A percentile compares a stretch with the other conserved stretches of the same genome.
Evolutionary conservation across 2,797 vertebrate genomes (phyloP).

Genomic region (Sebastes kiyomatsui): DNA sequence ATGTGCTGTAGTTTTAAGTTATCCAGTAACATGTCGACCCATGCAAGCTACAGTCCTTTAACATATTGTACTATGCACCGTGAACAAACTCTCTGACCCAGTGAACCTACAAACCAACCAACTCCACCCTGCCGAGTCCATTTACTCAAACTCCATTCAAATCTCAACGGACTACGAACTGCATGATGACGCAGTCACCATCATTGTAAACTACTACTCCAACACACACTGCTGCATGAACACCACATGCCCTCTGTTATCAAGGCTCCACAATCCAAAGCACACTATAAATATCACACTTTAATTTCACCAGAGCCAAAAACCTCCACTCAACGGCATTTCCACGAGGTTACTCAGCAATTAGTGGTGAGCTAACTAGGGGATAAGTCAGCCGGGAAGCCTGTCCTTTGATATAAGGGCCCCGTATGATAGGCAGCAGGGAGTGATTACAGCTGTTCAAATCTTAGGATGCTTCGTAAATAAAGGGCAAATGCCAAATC

Average conservation of each 20-base stretch:
- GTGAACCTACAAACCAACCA: constrained; percentile 15
- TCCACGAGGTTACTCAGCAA: constrained; percentile 53
- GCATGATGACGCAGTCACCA: background rate
- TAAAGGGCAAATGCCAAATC: constrained; percentile 33
- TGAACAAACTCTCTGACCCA: constrained; percentile 22
- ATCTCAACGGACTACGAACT: constrained; percentile 17
- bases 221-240: constrained; percentile 20
- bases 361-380: constrained; percentile 68
- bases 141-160: constrained; percentile 69
- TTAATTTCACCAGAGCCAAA: constrained; percentile 56
- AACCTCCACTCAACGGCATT: constrained; percentile 23
- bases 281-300: constrained; percentile 71
- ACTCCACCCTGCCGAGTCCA: constrained; percentile 34
- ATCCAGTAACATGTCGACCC: background rate
- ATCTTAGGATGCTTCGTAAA: constrained; percentile 30
- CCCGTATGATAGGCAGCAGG: constrained; percentile 36
- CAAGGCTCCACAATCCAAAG: constrained; percentile 33
- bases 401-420: constrained; percentile 43
- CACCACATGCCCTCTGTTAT: constrained; percentile 50
- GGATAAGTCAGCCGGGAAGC: constrained; percentile 16
- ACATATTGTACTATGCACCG: background rate
- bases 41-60: background rate
- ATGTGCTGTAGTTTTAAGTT: background rate
- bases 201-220: constrained; percentile 1
- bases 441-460: constrained; percentile 36